These are phyloP conservation scores for Erebia aethiops DNA, from an alignment of 2,888 invertebrate genomes.

Conservation along the genomic window DNA sequence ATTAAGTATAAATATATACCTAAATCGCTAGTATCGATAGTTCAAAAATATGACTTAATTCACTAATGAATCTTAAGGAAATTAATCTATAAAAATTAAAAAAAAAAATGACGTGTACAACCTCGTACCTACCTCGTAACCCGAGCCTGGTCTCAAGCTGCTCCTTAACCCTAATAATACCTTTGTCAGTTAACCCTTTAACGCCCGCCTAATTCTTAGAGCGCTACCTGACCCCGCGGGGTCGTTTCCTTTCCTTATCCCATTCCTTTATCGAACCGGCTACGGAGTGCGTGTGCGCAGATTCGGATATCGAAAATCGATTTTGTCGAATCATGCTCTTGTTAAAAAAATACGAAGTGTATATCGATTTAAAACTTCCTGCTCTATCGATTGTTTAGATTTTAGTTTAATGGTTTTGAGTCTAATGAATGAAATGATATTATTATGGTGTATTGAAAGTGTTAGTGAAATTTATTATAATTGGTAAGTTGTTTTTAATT, in stretches of 20 bases:
- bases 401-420: background rate
- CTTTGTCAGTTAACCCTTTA: conserved; percentile 79
- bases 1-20: too few species aligned
- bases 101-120: conserved; percentile 62
- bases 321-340: conserved; percentile 18
- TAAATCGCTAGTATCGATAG: too few species aligned
- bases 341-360: background rate
- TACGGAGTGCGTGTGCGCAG: conserved; percentile 75
- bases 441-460: background rate
- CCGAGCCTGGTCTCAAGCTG: conserved; percentile 62
- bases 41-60: background rate
- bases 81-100: conserved; percentile 28
- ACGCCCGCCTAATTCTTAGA: conserved; percentile 76
- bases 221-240: conserved; percentile 76
- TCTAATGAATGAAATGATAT: background rate
- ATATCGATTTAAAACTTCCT: conserved; percentile 2
- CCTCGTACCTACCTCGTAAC: conserved; percentile 71
- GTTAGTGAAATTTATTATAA: background rate
- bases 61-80: background rate
- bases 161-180: conserved; percentile 75
- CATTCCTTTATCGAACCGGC: conserved; percentile 73
- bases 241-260: conserved; percentile 74
- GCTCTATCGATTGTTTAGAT: background rate
- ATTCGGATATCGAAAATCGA: conserved; percentile 34
- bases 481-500: conserved; percentile 2